A percentile compares a stretch with the other conserved stretches of the same genome.
phyloP scores from a whole-genome alignment of 2,797 vertebrate genomes.

The Sarcoramphus papa region DNA sequence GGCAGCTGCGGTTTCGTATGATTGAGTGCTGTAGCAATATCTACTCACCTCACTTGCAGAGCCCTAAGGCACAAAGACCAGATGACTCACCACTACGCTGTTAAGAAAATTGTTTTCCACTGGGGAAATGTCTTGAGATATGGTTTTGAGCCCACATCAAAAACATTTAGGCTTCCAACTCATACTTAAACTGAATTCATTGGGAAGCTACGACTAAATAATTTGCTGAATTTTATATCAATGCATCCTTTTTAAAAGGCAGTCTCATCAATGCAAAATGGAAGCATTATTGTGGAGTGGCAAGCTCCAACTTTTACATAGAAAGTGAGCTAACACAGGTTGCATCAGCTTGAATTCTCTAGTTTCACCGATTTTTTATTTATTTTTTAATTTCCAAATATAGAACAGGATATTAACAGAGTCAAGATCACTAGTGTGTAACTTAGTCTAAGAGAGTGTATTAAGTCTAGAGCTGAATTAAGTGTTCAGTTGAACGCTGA shows the following conservation, averaged over 20 bases:
- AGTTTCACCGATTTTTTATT: neutral
- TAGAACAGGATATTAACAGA: neutral
- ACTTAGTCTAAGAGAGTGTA: neutral
- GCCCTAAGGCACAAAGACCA: neutral
- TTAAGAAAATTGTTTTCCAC: conserved; percentile 28
- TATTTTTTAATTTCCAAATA: neutral
- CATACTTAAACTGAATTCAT: neutral
- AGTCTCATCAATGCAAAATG: neutral
- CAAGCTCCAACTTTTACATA: neutral
- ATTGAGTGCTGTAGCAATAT: conserved; percentile 8
- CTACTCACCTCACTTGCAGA: conserved; percentile 22
- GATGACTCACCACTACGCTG: conserved; percentile 34
- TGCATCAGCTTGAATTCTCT: conserved; percentile 7
- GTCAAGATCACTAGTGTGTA: neutral
- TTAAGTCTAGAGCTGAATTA: neutral
- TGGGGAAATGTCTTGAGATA: neutral
- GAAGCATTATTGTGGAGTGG: neutral
- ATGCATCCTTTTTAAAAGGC: neutral
- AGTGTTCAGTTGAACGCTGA: neutral
- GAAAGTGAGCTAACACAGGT: neutral
- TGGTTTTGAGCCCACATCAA: neutral
- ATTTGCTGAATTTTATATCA: neutral
- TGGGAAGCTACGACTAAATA: neutral
- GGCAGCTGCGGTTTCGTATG: conserved; percentile 25
- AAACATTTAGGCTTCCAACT: neutral